Evolutionary conservation across 1,140 invertebrate species (phyloP), one percentile per base, ranked within the genome.

Genomic region (Diorhabda carinulata): DNA sequence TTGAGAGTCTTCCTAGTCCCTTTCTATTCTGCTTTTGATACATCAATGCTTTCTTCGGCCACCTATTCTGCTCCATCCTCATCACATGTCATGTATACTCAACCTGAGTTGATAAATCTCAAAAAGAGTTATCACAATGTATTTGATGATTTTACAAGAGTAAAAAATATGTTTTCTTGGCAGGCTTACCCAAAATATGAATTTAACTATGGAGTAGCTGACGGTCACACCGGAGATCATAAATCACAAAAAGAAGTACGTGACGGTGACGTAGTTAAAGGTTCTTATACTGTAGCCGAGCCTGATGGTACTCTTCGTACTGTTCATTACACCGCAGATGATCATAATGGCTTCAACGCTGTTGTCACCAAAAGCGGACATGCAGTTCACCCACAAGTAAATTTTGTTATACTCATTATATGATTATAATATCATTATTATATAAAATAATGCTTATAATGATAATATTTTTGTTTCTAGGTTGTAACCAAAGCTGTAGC

Each of bases 251-350:
- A 63, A 10, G 67, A 69, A 69, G 52, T 64, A 3, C 61, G 67
- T 42, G 67, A 69, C 43, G 67, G 67, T 44, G 67, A 69, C 47
- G 67, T 69, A n/a, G 67, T 69, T 52, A 63, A 64, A 73, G 88
- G 88, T 10, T 84, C 84, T 56, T 89, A 89, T 79, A 87, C 86
- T 1, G 78, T 89, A 7, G 82, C 87, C 25, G 88, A 90, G 70
- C 86, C 88, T 85, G 88, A 68, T 83, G 84, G 61, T 88, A 80
- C 84, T 67, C 84, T 86, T 65, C 84, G 88, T 68, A 86, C 85
- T 43, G 88, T 89, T 1, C 86, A 88, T 72, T 89, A 90, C 79
- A 87, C 86, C 3, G 86, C 86, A 43, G 86, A 87, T 78, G 81
- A 84, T 3, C 82, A 71, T 57, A 71, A 68, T 58, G 70, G 70